Base-by-base conservation (phyloP, 35 echinoderm and acorn worm species). In the Heliocidaris tuberculata region DNA sequence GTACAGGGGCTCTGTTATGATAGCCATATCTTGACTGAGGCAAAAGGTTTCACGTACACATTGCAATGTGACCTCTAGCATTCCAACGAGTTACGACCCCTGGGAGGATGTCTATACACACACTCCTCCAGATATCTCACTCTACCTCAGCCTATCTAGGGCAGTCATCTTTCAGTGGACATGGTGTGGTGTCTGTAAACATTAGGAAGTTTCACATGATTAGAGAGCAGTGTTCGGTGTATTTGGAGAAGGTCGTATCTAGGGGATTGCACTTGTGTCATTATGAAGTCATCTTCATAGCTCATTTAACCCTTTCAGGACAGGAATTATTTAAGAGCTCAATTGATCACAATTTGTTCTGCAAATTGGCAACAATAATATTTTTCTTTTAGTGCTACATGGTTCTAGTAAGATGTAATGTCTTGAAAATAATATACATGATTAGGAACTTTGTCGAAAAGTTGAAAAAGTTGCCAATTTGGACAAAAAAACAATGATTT, bases 1-100 rank as follows among this genome's bases (percentile, higher is more conserved):
- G 7, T 27, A 71, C 2, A 16, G 4, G 8, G 65, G 4, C 65
- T 78, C 21, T 24, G 6, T 27, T n/a, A 27, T 78, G 19, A 56
- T 56, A 56, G 52, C 52, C 52, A 24, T 78, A 78, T 56, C 65
- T 78, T 27, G 21, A n/a, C 65, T n/a, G 21, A 78, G 19, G 65
- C 21, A 27, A 78, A 78, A 78, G 65, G 65, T 78, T n/a, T 78
- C 65, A 78, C 27, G 12, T 17, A n/a, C 27, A 78, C 65, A 78
- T 19, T 78, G 65, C 65, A n/a, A 78, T 78, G 65, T 78, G 65
- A 78, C 65, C 65, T 78, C 65, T 78, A n/a, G 65, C 65, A 78
- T 78, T 78, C 65, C 65, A 78, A 78, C 7, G 65, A 78, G 65
- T 78, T 78, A 78, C 19, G 27, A 78, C 65, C 65, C 65, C 65